These are phyloP conservation scores for Acanthococcus lagerstroemiae DNA, from an alignment of 2,888 invertebrate species.

Conservation along the genomic window DNA sequence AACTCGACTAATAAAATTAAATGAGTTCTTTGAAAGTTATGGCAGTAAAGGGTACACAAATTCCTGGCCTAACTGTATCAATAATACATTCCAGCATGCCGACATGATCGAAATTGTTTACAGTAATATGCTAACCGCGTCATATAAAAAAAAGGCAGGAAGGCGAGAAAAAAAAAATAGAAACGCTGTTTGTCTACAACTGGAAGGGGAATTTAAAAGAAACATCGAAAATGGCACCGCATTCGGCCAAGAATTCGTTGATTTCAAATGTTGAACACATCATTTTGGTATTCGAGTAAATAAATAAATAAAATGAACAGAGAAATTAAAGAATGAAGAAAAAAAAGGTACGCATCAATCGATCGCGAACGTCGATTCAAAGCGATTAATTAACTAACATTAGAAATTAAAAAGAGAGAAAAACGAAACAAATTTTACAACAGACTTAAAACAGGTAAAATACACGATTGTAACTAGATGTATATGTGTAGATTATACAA, in stretches of 20 bases:
- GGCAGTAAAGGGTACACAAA: conserved; percentile 18
- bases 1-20: background rate
- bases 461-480: background rate
- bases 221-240: background rate
- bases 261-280: conserved; percentile 9
- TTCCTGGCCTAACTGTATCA: background rate
- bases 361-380: background rate
- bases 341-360: background rate
- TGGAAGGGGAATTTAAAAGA: background rate
- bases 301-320: background rate
- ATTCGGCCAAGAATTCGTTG: conserved; percentile 4
- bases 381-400: background rate
- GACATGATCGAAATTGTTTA: background rate
- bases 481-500: background rate
- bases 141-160: background rate
- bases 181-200: background rate
- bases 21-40: conserved; percentile 21
- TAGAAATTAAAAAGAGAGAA: background rate
- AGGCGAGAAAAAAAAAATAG: background rate
- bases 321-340: background rate
- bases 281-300: background rate
- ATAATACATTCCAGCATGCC: background rate
- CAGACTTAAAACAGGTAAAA: background rate
- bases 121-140: too few species aligned
- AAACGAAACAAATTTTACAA: background rate